Evolutionary conservation across 2,113 vertebrate species (phyloP), one percentile per base, ranked within the genome.

Genomic region (Megalops atlanticus): DNA sequence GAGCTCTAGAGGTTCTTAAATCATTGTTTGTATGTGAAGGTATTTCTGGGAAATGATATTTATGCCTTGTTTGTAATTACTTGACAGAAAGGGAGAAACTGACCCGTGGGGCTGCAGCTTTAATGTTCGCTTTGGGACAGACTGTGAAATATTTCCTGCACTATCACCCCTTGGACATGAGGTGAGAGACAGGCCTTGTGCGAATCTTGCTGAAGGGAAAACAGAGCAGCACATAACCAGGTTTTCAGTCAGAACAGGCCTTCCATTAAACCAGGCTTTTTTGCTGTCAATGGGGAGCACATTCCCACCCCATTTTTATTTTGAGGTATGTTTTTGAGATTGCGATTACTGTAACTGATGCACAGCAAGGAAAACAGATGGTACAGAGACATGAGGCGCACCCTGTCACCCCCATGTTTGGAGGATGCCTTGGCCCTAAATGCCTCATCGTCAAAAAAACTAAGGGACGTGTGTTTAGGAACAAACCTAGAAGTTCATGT

Each of bases 41-140:
- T 64, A 27, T 64, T 64, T 64, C 58, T 31, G n/a, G n/a, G 24
- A 24, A 64, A 31, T 11, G n/a, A 64, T 64, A 64, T 64, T 64
- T 64, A 64, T 31, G 58, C 58, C 58, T 64, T 64, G 58, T 64
- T 64, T 64, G 58, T 21, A 64, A 64, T 64, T 16, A 64, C 58
- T 64, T 64, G 58, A 64, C 58, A 64, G 58, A 64, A n/a, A 31
- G n/a, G 58, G 58, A n/a, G 31, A 31, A 64, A 64, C 24, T 10
- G 58, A 69, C 47, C 27, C 33, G 18, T 31, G 6, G 33, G 38
- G 64, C 35, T n/a, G 64, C 35, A 18, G 27, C 58, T 64, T 64
- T 64, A 64, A 64, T 64, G 68, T 71, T 71, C 78, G 49, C 58
- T 74, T 49, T 15, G 36, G 69, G 70, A 80, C 39, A 45, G 39